Evolutionary conservation across 2,888 invertebrate genomes (phyloP), one percentile per base, ranked within the genome.

Genomic region (Thymelicus sylvestris): DNA sequence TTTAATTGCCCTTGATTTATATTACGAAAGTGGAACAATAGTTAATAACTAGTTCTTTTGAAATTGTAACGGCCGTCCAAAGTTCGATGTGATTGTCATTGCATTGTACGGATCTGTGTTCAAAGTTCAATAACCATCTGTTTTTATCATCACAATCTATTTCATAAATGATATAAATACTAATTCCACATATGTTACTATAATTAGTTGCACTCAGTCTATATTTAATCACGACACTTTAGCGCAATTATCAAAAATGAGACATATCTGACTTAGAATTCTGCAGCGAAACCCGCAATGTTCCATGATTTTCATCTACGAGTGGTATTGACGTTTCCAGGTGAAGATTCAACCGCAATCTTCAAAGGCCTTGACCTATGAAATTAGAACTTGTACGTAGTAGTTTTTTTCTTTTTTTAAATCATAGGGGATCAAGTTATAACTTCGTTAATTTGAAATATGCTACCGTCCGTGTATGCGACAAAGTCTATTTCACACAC

Each of bases 1-100:
- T 66, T 24, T 66, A 66, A 59, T 59, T 66, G 44, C 8, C 66
- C 66, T 59, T 66, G 47, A 66, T 59, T 24, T 12, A 24, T 55
- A 19, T 55, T 55, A 55, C 24, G 24, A 19, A 55, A 55, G 24
- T 55, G 24, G 55, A 55, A 55, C 55, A 55, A 55, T 24, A 10
- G 24, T 55, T 24, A 55, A 10, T 55, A 55, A 55, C 24, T 24
- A 52, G 15, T 55, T 55, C 55, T 55, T 55, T 55, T 24, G 55
- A 55, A 55, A 24, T 24, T 7, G 12, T 55, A 24, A 10, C 15
- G 15, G 7, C 50, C 50, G 24, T 24, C 6, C 55, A 55, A 55
- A 55, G 55, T 55, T 55, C 55, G 55, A 8, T 55, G 24, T 55
- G 50, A 50, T 7, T 15, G 19, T 52, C 19, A 8, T 52, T 52